Evolutionary conservation across 1,140 invertebrate species (phyloP), one percentile per base, ranked within the genome.

Genomic region (Drosophila insularis): DNA sequence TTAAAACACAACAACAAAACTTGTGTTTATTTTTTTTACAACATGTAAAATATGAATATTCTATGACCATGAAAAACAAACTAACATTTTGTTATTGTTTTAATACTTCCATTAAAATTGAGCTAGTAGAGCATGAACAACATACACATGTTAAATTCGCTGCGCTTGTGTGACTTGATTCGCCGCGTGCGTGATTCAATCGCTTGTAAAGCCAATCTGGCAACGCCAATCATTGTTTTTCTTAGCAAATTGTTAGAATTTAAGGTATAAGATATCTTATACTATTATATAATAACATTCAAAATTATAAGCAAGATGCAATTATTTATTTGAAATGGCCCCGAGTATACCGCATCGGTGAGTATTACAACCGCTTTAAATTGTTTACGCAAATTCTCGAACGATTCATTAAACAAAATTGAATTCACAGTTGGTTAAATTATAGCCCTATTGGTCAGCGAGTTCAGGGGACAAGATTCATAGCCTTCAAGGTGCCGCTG

Each of bases 401-500:
- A 11, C 17, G 10, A 50, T 11, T 50, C 19, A 21, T 10, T 10
- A 50, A 50, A 21, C 10, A 0, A 10, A 50, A 50, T 50, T 50
- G 17, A 23, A n/a, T 89, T 93, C 93, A 31, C 91, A 96, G 96
- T 82, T 97, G 96, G 96, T 90, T 94, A 69, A 90, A 94, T 23
- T 96, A 96, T 87, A 93, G 92, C 77, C 91, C 95, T 4, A 93
- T 94, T 78, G 96, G 96, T 1, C 85, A 93, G 21, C 92, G 93
- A 4, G 94, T 97, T 63, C 92, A 93, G 35, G 94, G 94, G 2
- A 96, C 96, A 10, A 93, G 94, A 68, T 94, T 97, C 62, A 93
- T 97, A 74, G 94, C 95, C 31, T 96, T 96, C 84, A 97, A 97
- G 93, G 96, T 96, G 50, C 96, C 96, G n/a, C 90, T 97, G 11